A percentile compares a stretch with the other conserved stretches of the same genome.
These are phyloP conservation scores for Tetropium fuscum DNA, from an alignment of 2,888 invertebrate genomes.

Conservation along the genomic window DNA sequence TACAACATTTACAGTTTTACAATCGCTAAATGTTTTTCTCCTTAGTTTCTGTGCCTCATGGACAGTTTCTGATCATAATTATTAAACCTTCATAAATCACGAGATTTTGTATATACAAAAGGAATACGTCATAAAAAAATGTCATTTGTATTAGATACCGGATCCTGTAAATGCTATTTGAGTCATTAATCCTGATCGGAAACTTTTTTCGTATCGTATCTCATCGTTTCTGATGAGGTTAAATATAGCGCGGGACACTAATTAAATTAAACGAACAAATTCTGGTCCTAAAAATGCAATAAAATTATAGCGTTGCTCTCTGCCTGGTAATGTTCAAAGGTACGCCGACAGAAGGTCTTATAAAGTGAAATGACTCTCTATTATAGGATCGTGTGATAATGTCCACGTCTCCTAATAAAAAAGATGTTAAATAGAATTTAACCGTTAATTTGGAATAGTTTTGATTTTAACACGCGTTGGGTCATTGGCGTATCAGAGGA, in stretches of 20 bases:
- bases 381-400: slow-evolving; percentile 23
- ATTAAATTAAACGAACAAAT: slow-evolving; percentile 26
- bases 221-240: slow-evolving; percentile 7
- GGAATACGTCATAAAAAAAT: background rate
- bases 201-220: slow-evolving; percentile 6
- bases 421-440: slow-evolving; percentile 15
- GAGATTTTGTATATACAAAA: no score
- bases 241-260: slow-evolving; percentile 21
- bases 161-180: slow-evolving; percentile 4
- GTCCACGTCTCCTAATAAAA: slow-evolving; percentile 13
- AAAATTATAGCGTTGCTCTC: slow-evolving; percentile 21
- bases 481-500: slow-evolving; percentile 13
- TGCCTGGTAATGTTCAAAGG: slow-evolving; percentile 18
- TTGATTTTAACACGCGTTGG: slow-evolving; percentile 10
- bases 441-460: slow-evolving; percentile 14
- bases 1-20: slow-evolving; percentile 15
- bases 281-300: slow-evolving; percentile 25
- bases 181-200: slow-evolving; percentile 5
- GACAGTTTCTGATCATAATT: background rate
- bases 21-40: slow-evolving; percentile 3
- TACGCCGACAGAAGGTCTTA: slow-evolving; percentile 18
- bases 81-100: no score
- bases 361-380: slow-evolving; percentile 19
- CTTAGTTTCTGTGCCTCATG: no score
- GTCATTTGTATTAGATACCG: slow-evolving; percentile 9